Evolutionary conservation across 1,140 invertebrate genomes (phyloP).

Genomic region (Habropoda laboriosa): DNA sequence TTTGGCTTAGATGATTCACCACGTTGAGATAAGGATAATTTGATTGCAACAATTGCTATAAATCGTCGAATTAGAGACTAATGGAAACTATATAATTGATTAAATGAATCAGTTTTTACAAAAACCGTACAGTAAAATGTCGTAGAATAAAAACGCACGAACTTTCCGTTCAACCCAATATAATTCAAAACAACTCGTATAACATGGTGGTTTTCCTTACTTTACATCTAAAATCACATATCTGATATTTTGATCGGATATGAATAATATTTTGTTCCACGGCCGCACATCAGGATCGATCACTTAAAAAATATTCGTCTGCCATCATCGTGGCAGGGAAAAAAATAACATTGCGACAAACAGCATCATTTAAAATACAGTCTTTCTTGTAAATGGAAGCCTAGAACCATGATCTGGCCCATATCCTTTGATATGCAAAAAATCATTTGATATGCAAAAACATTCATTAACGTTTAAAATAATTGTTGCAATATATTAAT

Average conservation of each 20-base stretch:
- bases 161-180: constrained; percentile 11
- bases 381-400: constrained; percentile 17
- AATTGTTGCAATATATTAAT: not conserved
- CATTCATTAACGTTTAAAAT: not conserved
- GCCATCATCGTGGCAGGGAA: not conserved
- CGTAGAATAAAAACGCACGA: no score
- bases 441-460: no score
- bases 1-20: no score
- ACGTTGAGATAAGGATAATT: no score
- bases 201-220: constrained; percentile 1
- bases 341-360: not conserved
- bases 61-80: no score
- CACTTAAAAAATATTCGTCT: constrained; percentile 35
- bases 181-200: no score
- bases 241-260: constrained; percentile 36
- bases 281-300: not conserved
- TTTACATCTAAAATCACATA: constrained; percentile 48
- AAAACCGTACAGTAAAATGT: no score
- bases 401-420: constrained; percentile 12
- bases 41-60: no score
- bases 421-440: no score
- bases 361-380: constrained; percentile 25
- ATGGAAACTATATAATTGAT: no score
- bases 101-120: no score
- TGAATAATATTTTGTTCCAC: constrained; percentile 27